A percentile compares a stretch with the other conserved stretches of the same genome.
Conservation (phyloP, 2,888 invertebrate species). For the Apamea sordens region DNA sequence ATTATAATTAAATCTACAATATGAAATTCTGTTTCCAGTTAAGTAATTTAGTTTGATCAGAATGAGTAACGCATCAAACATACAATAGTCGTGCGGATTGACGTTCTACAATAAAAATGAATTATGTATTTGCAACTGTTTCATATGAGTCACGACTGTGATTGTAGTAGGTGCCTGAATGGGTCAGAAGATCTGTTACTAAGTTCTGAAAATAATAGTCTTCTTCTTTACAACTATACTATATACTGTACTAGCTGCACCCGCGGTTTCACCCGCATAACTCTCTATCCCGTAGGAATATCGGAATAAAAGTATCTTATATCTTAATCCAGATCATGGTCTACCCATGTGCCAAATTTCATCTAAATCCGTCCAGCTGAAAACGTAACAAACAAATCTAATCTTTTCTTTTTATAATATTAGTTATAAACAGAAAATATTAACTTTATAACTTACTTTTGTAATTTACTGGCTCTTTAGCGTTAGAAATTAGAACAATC, state of each 20-base stretch:
- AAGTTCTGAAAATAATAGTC: not conserved
- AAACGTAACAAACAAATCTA: no score
- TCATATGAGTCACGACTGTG: not conserved
- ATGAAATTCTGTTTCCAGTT: not conserved
- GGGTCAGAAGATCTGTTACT: not conserved
- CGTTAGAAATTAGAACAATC: not conserved
- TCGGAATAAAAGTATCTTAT: not conserved
- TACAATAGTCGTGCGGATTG: not conserved
- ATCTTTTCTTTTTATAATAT: no score
- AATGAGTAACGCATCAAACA: not conserved
- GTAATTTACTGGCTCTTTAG: not conserved
- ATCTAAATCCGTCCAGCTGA: not conserved
- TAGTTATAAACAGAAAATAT: no score
- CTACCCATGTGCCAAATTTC: not conserved
- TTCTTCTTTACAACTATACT: not conserved
- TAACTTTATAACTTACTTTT: not conserved
- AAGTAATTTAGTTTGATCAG: not conserved
- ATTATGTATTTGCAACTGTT: constrained; percentile 1
- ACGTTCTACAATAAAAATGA: constrained; percentile 3
- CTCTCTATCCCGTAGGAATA: not conserved
- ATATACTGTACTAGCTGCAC: not conserved
- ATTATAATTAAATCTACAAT: not conserved
- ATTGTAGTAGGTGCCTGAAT: not conserved
- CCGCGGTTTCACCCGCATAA: not conserved
- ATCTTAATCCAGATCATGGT: no score